Conservation (phyloP, 1,140 invertebrate species). For the Berghia stephanieae region DNA sequence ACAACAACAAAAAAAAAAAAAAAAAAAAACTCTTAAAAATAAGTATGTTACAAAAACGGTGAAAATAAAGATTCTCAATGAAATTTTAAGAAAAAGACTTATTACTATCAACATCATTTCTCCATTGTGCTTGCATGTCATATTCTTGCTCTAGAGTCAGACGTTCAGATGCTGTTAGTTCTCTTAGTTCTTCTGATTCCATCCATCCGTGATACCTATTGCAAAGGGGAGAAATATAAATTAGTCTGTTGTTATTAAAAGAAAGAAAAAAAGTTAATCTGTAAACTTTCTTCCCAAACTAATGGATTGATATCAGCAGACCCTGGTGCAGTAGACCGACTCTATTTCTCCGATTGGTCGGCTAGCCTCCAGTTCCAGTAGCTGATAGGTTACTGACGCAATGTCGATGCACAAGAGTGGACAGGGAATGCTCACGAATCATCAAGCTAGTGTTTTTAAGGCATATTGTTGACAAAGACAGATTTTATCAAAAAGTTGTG, state of each 20-base stretch:
- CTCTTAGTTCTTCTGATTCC: conserved; percentile 81
- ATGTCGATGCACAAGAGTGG: no score
- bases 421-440: no score
- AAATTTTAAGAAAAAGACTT: no score
- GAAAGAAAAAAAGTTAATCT: background rate
- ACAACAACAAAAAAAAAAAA: no score
- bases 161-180: conserved; percentile 87
- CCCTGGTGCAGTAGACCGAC: background rate
- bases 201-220: conserved; percentile 90
- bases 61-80: no score
- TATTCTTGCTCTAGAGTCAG: conserved; percentile 86
- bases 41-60: no score
- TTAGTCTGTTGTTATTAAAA: background rate
- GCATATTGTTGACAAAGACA: no score
- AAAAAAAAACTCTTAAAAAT: no score
- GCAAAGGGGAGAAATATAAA: conserved; percentile 5
- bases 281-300: background rate
- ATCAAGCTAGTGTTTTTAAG: no score
- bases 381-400: background rate
- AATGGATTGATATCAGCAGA: background rate
- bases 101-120: conserved; percentile 85
- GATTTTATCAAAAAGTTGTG: no score
- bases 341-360: background rate
- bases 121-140: conserved; percentile 90
- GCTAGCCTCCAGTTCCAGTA: background rate